Evolutionary conservation across 2,113 vertebrate genomes (phyloP).

Genomic region (Typhlomys cinereus): DNA sequence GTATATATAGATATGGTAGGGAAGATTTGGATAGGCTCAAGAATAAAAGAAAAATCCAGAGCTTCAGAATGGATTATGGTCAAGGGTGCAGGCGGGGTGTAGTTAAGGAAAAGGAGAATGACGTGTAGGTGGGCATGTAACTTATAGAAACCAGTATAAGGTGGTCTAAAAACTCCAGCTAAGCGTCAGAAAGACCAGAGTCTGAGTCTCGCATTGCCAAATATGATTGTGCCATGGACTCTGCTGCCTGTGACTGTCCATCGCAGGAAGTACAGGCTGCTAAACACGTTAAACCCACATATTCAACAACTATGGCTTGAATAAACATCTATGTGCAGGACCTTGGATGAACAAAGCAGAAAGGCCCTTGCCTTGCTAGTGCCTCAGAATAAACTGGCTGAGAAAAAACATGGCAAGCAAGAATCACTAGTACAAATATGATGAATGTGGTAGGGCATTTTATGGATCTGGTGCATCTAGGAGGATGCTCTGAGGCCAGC

Average conservation of each 20-base stretch:
- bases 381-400: neutral
- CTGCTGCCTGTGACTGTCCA: neutral
- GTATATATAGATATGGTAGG: neutral
- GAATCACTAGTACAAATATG: neutral
- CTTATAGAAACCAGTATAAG: neutral
- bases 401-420: neutral
- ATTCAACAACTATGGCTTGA: neutral
- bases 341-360: neutral
- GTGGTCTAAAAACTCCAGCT: neutral
- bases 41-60: neutral
- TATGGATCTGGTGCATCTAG: neutral
- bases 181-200: neutral
- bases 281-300: neutral
- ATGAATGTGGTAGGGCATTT: neutral
- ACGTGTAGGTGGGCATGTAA: rapidly evolving
- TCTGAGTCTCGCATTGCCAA: neutral
- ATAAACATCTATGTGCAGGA: neutral
- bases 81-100: neutral
- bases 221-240: neutral
- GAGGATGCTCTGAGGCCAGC: neutral
- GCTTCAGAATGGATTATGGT: neutral
- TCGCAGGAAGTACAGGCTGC: neutral
- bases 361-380: neutral
- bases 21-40: neutral
- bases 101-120: neutral